Conservation (phyloP, 2,797 vertebrate genomes). For the Phataginus tricuspis region DNA sequence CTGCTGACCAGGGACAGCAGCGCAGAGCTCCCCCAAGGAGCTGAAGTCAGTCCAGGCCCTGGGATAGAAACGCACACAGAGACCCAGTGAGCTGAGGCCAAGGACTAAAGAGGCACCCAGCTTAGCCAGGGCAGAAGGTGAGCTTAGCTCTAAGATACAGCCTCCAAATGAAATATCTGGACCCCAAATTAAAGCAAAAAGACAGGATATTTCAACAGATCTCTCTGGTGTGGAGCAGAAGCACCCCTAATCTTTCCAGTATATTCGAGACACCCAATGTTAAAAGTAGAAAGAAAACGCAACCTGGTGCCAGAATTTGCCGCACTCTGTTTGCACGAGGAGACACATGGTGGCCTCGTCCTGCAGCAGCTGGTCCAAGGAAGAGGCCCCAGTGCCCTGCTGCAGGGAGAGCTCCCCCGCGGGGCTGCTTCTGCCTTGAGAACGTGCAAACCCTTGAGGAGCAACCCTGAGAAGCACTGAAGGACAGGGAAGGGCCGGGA, state of each 20-base stretch:
- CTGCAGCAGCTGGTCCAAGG: not conserved
- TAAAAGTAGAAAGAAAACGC: not conserved
- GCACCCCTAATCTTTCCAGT: not conserved
- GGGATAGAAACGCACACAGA: slow-evolving; percentile 18
- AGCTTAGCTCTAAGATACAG: not conserved
- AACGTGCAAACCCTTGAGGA: not conserved
- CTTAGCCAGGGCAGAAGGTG: not conserved
- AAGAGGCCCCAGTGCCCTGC: not conserved
- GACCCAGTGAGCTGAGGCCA: not conserved
- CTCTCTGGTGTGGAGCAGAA: not conserved
- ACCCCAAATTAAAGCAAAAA: not conserved
- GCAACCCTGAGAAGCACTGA: not conserved
- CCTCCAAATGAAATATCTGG: slow-evolving; percentile 21
- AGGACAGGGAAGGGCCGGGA: not conserved
- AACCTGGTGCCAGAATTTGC: not conserved
- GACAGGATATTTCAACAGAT: not conserved
- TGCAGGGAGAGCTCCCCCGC: not conserved
- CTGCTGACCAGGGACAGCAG: not conserved
- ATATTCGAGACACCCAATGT: not conserved
- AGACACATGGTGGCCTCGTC: not conserved
- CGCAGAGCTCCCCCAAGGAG: not conserved
- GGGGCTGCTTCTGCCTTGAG: not conserved
- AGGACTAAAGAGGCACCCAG: not conserved
- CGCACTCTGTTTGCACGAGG: not conserved
- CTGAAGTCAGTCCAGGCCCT: slow-evolving; percentile 55